Evolutionary conservation across 1,140 invertebrate genomes (phyloP), one percentile per base, ranked within the genome.

Genomic region (Pectinophora gossypiella): DNA sequence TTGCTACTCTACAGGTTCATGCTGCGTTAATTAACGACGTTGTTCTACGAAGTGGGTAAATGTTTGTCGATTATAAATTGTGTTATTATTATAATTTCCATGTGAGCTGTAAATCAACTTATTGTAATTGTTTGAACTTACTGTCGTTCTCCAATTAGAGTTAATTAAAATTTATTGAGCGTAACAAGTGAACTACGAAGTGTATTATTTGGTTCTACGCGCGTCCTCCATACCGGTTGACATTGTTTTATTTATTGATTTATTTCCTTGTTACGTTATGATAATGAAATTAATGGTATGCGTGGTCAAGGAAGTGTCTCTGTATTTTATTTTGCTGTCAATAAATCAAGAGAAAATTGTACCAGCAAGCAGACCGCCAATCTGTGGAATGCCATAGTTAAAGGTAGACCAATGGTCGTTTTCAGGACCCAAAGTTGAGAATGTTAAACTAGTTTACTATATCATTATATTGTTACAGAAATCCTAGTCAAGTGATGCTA

Each of bases 151-250:
- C 65, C 71, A 80, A 78, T 77, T 72, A 74, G 59, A 57, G 45
- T 77, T 77, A 51, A 80, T 80, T 77, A 77, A 75, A 74, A 77
- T 78, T 77, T 80, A 80, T 80, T 67, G 74, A 61, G 52, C 59
- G 61, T 70, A 63, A 68, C 63, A 61, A 72, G 62, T 76, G 70
- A 76, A 62, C 74, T 68, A 71, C 60, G 61, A 62, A 64, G 58
- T 58, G 52, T 40, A 15, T n/a, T n/a, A n/a, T 48, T 55, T 19
- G 68, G 63, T 58, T 69, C 61, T 62, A 68, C 68, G 55, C 59
- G 61, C 54, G 68, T 60, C 62, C 57, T 61, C 59, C 56, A 62
- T 73, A 67, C 64, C 64, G 66, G 68, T 65, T 73, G 69, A 69
- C 68, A 69, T 62, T 66, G 64, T 70, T 76, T 64, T 72, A 63